Base-by-base conservation (phyloP, 1,140 invertebrate species). In the Oncopeltus fasciatus region DNA sequence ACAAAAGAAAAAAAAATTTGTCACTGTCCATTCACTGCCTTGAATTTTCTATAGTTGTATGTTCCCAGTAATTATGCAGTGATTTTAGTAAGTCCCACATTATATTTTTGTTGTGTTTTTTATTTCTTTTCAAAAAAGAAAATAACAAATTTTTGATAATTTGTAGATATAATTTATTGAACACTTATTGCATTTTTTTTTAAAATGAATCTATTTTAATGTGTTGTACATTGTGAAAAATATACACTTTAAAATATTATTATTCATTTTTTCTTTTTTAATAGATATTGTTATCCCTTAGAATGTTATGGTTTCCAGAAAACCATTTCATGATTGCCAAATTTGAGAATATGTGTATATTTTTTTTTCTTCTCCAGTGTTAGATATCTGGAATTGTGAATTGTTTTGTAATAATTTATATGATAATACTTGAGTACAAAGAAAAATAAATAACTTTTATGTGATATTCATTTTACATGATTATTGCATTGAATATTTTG, bases 401-500 rank as follows among this genome's bases (percentile, higher is more conserved):
- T 53, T 53, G 26, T 53, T 53, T 53, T 53, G 49, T 53, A 53
- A 53, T 53, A 53, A 38, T 53, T 53, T 53, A 53, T 53, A 53
- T 53, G 24, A 53, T 53, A 53, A 53, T 53, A 53, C 21, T 53
- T 53, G 49, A 53, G 49, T 53, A 53, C 49, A 53, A 53, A 53
- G 49, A 53, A 53, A 18, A 24, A 24, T 53, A 21, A 51, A 51
- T 53, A 53, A 53, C 49, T 53, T 53, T 53, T 53, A 53, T 53
- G 49, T 53, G 49, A 53, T 53, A 53, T 38, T 53, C 49, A 53
- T 53, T 53, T 53, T 11, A 53, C 4, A 53, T 53, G 18, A 53
- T 53, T 53, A 53, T 53, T 53, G 26, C 24, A 24, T 53, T 14
- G 14, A 53, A 53, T 53, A 53, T 53, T 26, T 24, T 53, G 21